Evolutionary conservation across 2,888 invertebrate species (phyloP).

Genomic region (Rhyacophila evoluta): DNA sequence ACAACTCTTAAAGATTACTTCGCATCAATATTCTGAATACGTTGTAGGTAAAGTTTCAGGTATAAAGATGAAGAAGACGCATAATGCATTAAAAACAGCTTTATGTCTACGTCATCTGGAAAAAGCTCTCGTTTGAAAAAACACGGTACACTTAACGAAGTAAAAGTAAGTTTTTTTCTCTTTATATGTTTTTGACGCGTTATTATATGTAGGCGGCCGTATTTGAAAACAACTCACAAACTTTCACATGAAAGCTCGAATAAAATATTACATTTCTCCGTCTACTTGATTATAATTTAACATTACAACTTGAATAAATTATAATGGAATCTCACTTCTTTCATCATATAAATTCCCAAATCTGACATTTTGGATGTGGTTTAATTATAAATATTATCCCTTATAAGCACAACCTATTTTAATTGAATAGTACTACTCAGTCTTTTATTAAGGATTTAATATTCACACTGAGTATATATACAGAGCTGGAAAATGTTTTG

Average conservation of each 20-base stretch:
- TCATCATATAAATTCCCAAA: too few species aligned
- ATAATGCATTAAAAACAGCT: conserved; percentile 22
- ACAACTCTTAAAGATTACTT: neutral
- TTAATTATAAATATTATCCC: too few species aligned
- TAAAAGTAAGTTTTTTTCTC: neutral
- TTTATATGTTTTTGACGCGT: neutral
- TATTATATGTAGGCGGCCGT: neutral
- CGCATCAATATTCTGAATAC: conserved; percentile 14
- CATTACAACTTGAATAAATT: too few species aligned
- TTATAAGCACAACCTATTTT: too few species aligned
- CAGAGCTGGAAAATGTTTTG: too few species aligned
- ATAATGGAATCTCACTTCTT: too few species aligned
- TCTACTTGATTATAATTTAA: too few species aligned
- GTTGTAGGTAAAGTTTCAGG: neutral
- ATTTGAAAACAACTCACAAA: neutral
- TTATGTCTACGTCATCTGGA: conserved; percentile 17
- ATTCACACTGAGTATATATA: too few species aligned
- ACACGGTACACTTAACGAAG: neutral
- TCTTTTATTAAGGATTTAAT: too few species aligned
- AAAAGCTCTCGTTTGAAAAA: conserved; percentile 5
- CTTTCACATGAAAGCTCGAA: neutral
- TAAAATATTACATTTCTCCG: too few species aligned
- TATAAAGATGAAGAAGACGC: conserved; percentile 13
- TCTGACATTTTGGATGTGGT: too few species aligned
- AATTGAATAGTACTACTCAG: too few species aligned